Evolutionary conservation across 2,888 invertebrate genomes (phyloP), one percentile per base, ranked within the genome.

Genomic region (Horisme vitalbata): DNA sequence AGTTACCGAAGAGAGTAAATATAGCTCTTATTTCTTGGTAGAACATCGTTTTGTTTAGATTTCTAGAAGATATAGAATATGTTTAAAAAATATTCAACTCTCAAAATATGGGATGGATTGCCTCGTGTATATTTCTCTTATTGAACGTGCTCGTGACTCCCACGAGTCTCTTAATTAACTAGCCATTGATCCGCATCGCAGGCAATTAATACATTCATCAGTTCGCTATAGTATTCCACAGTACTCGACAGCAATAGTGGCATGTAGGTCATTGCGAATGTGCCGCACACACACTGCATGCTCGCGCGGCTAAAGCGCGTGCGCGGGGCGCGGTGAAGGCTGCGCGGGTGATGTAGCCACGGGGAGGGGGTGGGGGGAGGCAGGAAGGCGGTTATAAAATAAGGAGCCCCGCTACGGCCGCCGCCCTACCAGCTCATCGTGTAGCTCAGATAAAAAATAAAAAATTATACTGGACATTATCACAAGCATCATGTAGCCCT

Each of bases 371-470:
- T 23, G 14, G 37, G 33, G 36, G 35, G 32, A 24, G 52, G 68
- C 60, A 66, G 73, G 75, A 68, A 70, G 68, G 68, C 61, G 73
- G 65, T 76, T 73, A 75, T 75, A 74, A 75, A 76, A 75, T 75
- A 74, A 75, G 71, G 63, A 63, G 61, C 59, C 45, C 61, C 32
- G 35, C 58, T 61, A 52, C 57, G 57, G 56, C 47, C 52, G 45
- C 59, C 32, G 3, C 48, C 45, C 41, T 6, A n/a, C 14, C 41
- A 11, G 28, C 28, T 41, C 41, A 28, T 15, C 20, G 28, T n/a
- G n/a, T n/a, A n/a, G n/a, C n/a, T n/a, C n/a, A n/a, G n/a, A n/a
- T n/a, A n/a, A n/a, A n/a, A n/a, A 11, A 26, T 26, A 23, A 23
- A n/a, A 23, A 23, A n/a, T n/a, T n/a, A n/a, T n/a, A n/a, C n/a